Evolutionary conservation across 2,888 invertebrate species (phyloP).

Genomic region (Tortricodes alternella): DNA sequence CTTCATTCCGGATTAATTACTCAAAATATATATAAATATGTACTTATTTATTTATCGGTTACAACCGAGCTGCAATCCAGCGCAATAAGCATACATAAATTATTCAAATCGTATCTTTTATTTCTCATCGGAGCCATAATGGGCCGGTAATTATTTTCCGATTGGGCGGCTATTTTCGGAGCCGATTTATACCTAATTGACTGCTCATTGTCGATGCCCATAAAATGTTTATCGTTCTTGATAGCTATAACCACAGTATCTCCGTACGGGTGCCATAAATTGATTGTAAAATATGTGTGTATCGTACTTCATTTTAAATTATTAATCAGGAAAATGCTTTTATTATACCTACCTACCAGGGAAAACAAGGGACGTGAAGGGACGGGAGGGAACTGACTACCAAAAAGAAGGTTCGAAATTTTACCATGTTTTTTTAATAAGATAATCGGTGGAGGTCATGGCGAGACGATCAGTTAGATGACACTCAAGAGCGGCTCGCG

Average conservation of each 20-base stretch:
- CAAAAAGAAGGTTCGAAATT: too few species aligned
- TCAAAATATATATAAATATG: background rate
- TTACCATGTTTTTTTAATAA: too few species aligned
- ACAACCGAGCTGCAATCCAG: constrained; percentile 9
- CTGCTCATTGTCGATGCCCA: constrained; percentile 27
- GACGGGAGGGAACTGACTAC: too few species aligned
- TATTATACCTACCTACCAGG: too few species aligned
- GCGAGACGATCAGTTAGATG: constrained; percentile 4
- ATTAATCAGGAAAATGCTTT: too few species aligned
- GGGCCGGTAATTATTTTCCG: constrained; percentile 31
- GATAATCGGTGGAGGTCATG: background rate
- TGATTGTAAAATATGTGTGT: constrained; percentile 10
- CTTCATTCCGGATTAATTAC: background rate
- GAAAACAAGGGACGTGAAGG: too few species aligned
- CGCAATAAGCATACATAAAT: constrained; percentile 24
- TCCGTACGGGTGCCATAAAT: constrained; percentile 9
- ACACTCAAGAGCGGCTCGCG: constrained; percentile 3
- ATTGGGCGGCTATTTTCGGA: constrained; percentile 28
- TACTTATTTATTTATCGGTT: constrained; percentile 1
- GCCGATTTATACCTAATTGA: constrained; percentile 23
- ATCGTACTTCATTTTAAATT: too few species aligned
- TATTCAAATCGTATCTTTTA: constrained; percentile 30
- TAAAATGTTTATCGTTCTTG: constrained; percentile 21
- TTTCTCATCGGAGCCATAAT: constrained; percentile 21
- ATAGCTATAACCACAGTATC: constrained; percentile 9